Percentiles rank a stretch among this genome's conserved stretches.
Conservation (phyloP, 2,113 vertebrate species). For the Serinus canaria region DNA sequence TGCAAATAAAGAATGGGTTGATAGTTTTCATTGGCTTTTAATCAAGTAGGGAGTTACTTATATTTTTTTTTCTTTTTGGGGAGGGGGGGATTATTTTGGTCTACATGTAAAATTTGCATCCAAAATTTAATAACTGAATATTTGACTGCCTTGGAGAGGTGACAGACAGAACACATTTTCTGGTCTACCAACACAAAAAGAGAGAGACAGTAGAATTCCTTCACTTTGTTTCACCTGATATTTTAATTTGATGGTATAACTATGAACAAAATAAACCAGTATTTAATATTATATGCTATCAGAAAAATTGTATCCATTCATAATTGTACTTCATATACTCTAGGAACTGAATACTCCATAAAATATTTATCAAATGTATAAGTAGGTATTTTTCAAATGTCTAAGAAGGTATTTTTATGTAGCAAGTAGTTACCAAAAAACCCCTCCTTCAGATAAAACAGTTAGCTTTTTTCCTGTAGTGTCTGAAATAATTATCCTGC, state of each 20-base stretch:
- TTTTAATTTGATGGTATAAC: not conserved
- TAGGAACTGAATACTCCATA: not conserved
- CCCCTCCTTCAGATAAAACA: not conserved
- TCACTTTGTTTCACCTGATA: not conserved
- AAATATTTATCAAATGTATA: not conserved
- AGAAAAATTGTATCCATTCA: not conserved
- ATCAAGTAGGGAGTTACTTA: not conserved
- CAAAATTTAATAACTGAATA: not conserved
- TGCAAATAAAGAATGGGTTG: not conserved
- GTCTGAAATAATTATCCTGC: not conserved
- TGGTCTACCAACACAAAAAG: not conserved
- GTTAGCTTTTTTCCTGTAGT: not conserved
- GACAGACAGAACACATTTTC: not conserved
- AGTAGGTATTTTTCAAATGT: not conserved
- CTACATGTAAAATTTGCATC: not conserved
- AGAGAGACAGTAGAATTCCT: not conserved
- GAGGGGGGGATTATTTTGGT: not conserved
- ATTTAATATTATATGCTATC: not conserved
- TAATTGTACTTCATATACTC: not conserved
- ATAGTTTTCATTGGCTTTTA: not conserved
- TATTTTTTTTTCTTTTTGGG: rapidly evolving
- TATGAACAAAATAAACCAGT: not conserved
- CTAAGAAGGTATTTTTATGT: not conserved
- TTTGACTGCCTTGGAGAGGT: not conserved
- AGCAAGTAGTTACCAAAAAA: not conserved